Evolutionary conservation across 2,113 vertebrate species (phyloP).

Genomic region (Eurypyga helias): DNA sequence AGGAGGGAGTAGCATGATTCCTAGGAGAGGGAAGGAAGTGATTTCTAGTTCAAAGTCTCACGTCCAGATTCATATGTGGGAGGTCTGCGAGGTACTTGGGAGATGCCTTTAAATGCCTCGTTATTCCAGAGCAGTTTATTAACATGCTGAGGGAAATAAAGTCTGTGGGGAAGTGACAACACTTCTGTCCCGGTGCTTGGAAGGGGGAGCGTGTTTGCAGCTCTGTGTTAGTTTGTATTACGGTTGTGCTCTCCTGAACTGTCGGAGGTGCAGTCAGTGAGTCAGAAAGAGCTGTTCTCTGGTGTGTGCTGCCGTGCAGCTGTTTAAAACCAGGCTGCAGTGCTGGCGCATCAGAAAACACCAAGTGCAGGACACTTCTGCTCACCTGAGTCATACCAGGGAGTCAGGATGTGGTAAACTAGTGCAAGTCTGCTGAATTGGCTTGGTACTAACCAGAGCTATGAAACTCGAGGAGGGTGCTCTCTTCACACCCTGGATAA

Average conservation of each 20-base stretch:
- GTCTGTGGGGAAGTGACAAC: background rate
- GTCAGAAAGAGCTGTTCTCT: background rate
- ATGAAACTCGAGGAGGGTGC: background rate
- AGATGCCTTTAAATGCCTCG: background rate
- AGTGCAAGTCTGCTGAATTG: background rate
- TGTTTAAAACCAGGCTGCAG: slow-evolving; percentile 17
- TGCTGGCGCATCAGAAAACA: background rate
- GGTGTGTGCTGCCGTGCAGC: slow-evolving; percentile 10
- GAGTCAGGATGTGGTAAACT: background rate
- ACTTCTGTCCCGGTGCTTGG: background rate
- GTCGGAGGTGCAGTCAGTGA: background rate
- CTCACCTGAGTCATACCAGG: background rate
- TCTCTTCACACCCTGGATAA: background rate
- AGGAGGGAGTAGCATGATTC: background rate
- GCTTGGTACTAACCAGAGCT: background rate
- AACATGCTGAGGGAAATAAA: background rate
- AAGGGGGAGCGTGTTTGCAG: background rate
- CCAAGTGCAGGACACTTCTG: slow-evolving; percentile 8
- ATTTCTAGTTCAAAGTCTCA: background rate
- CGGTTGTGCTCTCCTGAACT: background rate
- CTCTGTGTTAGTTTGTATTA: background rate
- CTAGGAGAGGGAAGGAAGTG: background rate
- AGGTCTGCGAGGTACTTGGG: background rate
- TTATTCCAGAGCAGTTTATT: background rate
- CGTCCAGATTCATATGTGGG: rapidly evolving